These are phyloP conservation scores for Austrofundulus limnaeus DNA, from an alignment of 2,113 vertebrate genomes.

Conservation along the genomic window DNA sequence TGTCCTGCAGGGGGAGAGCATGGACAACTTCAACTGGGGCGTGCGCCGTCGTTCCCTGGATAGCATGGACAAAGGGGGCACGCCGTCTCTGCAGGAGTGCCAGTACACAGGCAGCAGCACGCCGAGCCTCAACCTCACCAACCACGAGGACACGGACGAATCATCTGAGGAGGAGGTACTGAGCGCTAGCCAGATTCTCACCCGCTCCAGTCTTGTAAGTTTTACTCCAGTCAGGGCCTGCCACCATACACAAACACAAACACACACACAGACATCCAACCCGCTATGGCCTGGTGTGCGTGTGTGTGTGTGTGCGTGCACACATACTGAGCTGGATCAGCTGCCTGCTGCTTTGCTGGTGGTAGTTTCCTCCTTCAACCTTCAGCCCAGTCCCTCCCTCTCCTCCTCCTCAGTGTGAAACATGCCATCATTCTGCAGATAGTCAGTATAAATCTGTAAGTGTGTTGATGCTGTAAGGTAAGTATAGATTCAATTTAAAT, in stretches of 20 bases:
- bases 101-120: conserved; percentile 95
- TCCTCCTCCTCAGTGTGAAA: conserved; percentile 23
- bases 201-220: conserved; percentile 89
- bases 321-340: conserved; percentile 57
- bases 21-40: conserved; percentile 99
- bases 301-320: conserved; percentile 40
- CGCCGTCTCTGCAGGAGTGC: conserved; percentile 92
- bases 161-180: conserved; percentile 98
- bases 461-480: conserved; percentile 9
- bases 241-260: neutral
- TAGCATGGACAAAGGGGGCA: conserved; percentile 98
- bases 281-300: conserved; percentile 73
- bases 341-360: conserved; percentile 79
- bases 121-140: conserved; percentile 94
- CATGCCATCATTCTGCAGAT: neutral
- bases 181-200: conserved; percentile 96
- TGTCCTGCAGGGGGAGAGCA: conserved; percentile 91
- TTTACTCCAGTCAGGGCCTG: conserved; percentile 50
- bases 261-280: conserved; percentile 1
- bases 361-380: conserved; percentile 51
- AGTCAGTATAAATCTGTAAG: neutral
- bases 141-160: conserved; percentile 98
- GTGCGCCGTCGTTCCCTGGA: conserved; percentile 96
- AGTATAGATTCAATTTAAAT: no score
- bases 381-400: conserved; percentile 34